phyloP scores from a whole-genome alignment of 2,113 vertebrate species.

The Cavia aperea region DNA sequence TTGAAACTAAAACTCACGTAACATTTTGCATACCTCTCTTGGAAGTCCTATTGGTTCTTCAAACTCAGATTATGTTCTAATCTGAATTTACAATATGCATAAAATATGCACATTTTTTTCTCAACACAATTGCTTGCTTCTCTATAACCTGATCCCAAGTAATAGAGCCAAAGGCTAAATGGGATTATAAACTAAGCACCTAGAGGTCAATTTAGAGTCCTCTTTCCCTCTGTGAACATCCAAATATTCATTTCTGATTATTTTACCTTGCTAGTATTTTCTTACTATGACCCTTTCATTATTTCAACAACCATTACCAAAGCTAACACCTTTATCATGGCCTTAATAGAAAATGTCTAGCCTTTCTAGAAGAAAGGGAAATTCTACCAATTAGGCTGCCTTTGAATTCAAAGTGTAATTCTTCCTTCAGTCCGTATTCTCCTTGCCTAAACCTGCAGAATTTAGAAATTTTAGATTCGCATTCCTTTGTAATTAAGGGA shows the following conservation, averaged over 20 bases:
- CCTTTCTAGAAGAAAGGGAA: background rate
- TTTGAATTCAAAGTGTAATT: background rate
- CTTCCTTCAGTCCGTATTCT: background rate
- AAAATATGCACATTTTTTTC: background rate
- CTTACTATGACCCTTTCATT: background rate
- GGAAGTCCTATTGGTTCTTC: background rate
- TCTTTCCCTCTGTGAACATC: background rate
- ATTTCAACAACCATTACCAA: background rate
- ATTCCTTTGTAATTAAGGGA: background rate
- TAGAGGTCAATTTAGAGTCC: background rate
- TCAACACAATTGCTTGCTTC: background rate
- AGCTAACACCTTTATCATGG: background rate
- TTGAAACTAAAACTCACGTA: background rate
- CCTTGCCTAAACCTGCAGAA: background rate
- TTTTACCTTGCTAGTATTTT: constrained; percentile 19
- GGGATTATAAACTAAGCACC: background rate
- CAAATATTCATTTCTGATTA: background rate
- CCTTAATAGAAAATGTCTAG: background rate
- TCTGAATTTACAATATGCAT: background rate
- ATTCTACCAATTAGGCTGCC: background rate
- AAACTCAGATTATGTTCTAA: background rate
- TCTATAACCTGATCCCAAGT: background rate
- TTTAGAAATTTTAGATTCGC: background rate
- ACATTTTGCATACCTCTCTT: background rate
- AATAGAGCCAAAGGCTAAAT: background rate